Conservation (phyloP, 2,888 invertebrate genomes). For the Hypercompe scribonia region DNA sequence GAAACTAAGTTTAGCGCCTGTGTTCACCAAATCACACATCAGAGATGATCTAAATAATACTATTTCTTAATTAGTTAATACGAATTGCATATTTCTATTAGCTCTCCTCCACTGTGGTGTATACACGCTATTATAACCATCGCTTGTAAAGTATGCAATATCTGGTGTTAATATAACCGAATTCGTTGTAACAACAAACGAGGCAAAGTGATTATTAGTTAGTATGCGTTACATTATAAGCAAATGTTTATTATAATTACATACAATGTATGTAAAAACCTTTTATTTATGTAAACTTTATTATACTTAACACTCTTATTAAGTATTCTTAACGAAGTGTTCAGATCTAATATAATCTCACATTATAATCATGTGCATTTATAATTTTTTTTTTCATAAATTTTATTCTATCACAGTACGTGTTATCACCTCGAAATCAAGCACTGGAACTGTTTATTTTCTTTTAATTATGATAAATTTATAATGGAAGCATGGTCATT, state of each 20-base stretch:
- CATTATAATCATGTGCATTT: conserved; percentile 40
- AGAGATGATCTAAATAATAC: not conserved
- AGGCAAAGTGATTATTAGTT: conserved; percentile 5
- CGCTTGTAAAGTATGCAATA: conserved; percentile 33
- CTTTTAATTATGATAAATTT: conserved; percentile 4
- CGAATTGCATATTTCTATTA: not conserved
- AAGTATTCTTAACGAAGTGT: conserved; percentile 51
- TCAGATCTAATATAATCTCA: conserved; percentile 47
- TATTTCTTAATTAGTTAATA: not conserved
- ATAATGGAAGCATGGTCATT: not conserved
- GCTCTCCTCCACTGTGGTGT: not conserved
- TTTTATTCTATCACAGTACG: conserved; percentile 9
- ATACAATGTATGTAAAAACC: conserved; percentile 47
- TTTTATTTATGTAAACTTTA: conserved; percentile 38
- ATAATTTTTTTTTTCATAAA: conserved; percentile 22
- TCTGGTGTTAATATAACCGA: not conserved
- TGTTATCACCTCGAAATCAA: conserved; percentile 8
- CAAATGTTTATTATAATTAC: conserved; percentile 35
- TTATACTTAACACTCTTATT: conserved; percentile 38
- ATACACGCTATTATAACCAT: conserved; percentile 3
- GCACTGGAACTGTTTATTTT: not conserved
- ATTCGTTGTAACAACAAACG: not conserved
- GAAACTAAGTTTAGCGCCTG: conserved; percentile 1
- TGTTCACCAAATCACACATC: conserved; percentile 1
- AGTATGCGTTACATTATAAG: conserved; percentile 29